Percentiles rank a stretch among this genome's conserved stretches.
Evolutionary conservation across 64 coral and sea anemone genomes (phyloP).

Genomic region (Stichodactyla helianthus): DNA sequence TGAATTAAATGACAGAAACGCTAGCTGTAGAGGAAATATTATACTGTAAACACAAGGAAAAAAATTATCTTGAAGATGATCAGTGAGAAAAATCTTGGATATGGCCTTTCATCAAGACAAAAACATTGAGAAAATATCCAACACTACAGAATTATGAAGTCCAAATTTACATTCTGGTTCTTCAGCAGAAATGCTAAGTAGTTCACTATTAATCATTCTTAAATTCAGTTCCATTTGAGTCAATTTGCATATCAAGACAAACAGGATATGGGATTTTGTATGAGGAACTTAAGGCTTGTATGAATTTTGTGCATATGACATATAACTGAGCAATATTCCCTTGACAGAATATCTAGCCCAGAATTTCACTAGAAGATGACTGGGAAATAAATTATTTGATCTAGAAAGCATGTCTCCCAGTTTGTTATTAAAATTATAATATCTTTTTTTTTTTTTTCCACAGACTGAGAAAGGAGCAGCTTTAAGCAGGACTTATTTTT

Average conservation of each 20-base stretch:
- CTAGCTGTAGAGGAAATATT: not conserved
- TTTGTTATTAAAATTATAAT: no score
- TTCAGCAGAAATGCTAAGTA: not conserved
- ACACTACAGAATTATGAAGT: not conserved
- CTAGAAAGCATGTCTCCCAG: no score
- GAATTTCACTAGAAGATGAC: not conserved
- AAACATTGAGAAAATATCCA: not conserved
- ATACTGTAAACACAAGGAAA: not conserved
- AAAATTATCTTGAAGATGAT: not conserved
- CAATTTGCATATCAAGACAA: not conserved
- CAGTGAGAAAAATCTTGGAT: not conserved
- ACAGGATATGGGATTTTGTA: conserved; percentile 7
- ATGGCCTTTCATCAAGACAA: not conserved
- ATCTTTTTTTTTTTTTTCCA: no score
- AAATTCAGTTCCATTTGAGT: not conserved
- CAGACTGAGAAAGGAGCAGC: no score
- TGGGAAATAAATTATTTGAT: no score
- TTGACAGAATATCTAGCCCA: not conserved
- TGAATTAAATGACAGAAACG: not conserved
- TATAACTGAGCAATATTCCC: not conserved
- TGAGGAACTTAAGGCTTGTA: not conserved
- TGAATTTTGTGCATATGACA: not conserved
- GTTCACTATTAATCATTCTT: conserved; percentile 4
- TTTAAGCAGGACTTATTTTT: no score
- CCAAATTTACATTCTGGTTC: not conserved